A percentile compares a stretch with the other conserved stretches of the same genome.
These are phyloP conservation scores for Andricus quercusramuli DNA, from an alignment of 2,888 invertebrate species.

Conservation along the genomic window DNA sequence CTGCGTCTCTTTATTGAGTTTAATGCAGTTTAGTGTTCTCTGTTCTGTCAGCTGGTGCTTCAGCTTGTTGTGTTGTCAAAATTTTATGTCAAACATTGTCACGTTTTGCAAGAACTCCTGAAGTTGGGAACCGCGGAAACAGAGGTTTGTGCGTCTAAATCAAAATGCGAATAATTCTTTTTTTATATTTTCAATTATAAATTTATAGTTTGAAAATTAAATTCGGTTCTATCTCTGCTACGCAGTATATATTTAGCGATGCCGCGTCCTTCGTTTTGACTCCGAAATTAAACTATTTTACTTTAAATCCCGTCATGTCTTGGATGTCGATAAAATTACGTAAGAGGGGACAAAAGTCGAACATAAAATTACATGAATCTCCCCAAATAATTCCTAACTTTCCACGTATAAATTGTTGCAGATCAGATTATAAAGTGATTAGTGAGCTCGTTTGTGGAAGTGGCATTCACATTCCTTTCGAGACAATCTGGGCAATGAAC, in stretches of 20 bases:
- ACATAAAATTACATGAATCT: background rate
- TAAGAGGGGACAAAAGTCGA: background rate
- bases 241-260: background rate
- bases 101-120: background rate
- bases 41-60: background rate
- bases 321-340: background rate
- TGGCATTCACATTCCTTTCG: slow-evolving; percentile 13
- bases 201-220: background rate
- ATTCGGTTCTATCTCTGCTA: background rate
- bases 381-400: background rate
- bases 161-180: background rate
- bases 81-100: background rate
- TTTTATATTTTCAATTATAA: background rate
- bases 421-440: background rate
- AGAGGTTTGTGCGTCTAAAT: background rate
- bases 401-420: background rate
- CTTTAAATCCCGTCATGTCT: background rate
- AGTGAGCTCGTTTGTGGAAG: background rate
- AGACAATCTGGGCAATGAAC: slow-evolving; percentile 27
- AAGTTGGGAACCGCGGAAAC: background rate
- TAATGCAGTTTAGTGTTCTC: background rate
- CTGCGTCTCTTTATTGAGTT: background rate
- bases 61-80: background rate
- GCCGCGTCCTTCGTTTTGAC: background rate
- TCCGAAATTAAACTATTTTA: background rate